phyloP scores from a whole-genome alignment of 2,797 vertebrate species.

The Danio kyathit region DNA sequence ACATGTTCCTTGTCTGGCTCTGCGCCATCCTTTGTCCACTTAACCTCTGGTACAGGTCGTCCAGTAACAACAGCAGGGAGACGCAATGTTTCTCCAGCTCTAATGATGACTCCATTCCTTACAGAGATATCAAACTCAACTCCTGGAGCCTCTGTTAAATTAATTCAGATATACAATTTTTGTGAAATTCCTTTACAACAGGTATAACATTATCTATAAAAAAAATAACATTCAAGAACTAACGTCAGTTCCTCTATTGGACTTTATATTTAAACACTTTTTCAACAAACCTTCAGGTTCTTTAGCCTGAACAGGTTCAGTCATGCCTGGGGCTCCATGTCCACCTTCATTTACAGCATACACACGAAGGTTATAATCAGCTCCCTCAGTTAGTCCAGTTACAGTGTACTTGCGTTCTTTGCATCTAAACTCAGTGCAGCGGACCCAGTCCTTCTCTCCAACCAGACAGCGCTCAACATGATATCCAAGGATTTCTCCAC shows the following conservation, averaged over 20 bases:
- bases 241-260: neutral
- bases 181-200: neutral
- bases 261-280: neutral
- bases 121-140: conserved; percentile 90
- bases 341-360: conserved; percentile 93
- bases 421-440: conserved; percentile 92
- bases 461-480: conserved; percentile 85
- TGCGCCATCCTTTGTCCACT: conserved; percentile 88
- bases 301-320: conserved; percentile 88
- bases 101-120: conserved; percentile 89
- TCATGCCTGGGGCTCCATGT: conserved; percentile 92
- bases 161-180: conserved; percentile 38
- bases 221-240: neutral
- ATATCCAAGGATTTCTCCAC: conserved; percentile 95
- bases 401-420: conserved; percentile 90
- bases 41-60: conserved; percentile 89
- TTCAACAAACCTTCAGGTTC: conserved; percentile 90
- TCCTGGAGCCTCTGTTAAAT: conserved; percentile 84
- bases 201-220: neutral
- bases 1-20: conserved; percentile 88
- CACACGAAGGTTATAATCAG: conserved; percentile 92
- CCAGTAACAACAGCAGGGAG: conserved; percentile 92
- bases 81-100: conserved; percentile 88
- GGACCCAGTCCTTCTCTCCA: conserved; percentile 93
- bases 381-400: conserved; percentile 91